These are phyloP conservation scores for Catharus bicknelli DNA, from an alignment of 2,113 vertebrate genomes.

Conservation along the genomic window DNA sequence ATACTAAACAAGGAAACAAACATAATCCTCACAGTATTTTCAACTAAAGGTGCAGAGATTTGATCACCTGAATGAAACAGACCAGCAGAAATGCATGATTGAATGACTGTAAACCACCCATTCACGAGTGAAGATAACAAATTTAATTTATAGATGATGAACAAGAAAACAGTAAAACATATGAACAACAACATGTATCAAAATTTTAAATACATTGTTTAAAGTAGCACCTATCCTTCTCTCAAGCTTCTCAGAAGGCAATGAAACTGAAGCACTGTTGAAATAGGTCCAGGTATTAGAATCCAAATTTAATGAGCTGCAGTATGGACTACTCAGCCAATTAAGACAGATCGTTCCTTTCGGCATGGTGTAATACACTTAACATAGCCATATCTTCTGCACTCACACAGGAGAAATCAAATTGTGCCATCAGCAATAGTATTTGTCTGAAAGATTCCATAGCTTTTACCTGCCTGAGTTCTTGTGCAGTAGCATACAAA, in stretches of 20 bases:
- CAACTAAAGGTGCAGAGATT: not conserved
- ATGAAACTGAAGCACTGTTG: not conserved
- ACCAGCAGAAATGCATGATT: not conserved
- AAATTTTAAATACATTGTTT: not conserved
- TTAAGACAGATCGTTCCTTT: not conserved
- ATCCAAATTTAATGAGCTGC: not conserved
- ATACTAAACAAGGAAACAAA: conserved; percentile 8
- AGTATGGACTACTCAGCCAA: not conserved
- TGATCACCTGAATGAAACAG: not conserved
- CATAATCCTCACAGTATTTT: not conserved
- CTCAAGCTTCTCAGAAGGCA: not conserved
- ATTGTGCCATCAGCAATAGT: not conserved
- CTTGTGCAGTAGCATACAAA: not conserved
- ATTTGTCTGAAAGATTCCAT: not conserved
- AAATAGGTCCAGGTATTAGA: not conserved
- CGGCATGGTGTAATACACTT: not conserved
- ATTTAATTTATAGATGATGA: not conserved
- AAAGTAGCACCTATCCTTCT: not conserved
- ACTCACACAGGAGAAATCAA: not conserved
- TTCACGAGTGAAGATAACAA: accelerated
- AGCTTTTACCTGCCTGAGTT: not conserved
- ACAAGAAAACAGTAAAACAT: not conserved
- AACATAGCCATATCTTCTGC: not conserved
- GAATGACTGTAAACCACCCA: not conserved
- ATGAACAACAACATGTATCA: not conserved